Evolutionary conservation across 1,140 invertebrate species (phyloP).

Genomic region (Samia ricini): DNA sequence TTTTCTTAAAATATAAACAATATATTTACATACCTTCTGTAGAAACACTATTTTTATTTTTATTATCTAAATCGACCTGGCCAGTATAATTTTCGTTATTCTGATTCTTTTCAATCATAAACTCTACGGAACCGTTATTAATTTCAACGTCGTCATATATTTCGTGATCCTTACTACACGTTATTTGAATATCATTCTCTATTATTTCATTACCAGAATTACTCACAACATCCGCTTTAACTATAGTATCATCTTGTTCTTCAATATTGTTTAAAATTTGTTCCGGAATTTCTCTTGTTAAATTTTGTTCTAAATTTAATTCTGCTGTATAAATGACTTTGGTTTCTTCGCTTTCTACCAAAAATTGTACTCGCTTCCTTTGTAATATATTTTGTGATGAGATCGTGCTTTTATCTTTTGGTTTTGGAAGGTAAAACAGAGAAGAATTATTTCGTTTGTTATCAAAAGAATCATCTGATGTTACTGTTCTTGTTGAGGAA

Average conservation of each 20-base stretch:
- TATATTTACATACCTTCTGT: slow-evolving; percentile 6
- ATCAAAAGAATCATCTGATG: slow-evolving; percentile 50
- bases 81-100: not conserved
- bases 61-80: not conserved
- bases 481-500: slow-evolving; percentile 39
- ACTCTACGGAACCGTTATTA: slow-evolving; percentile 10
- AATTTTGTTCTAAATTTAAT: slow-evolving; percentile 54
- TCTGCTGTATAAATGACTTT: slow-evolving; percentile 70
- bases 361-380: slow-evolving; percentile 80
- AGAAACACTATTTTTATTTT: not conserved
- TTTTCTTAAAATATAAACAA: not conserved
- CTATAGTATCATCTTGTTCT: slow-evolving; percentile 30
- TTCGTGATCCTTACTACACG: slow-evolving; percentile 19
- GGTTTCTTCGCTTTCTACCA: slow-evolving; percentile 78
- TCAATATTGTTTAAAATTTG: slow-evolving; percentile 15
- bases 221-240: slow-evolving; percentile 56
- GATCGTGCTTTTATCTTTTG: slow-evolving; percentile 58
- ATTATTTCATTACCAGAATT: slow-evolving; percentile 11
- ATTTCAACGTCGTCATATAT: slow-evolving; percentile 39
- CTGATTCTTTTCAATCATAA: slow-evolving; percentile 1
- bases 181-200: slow-evolving; percentile 13
- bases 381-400: slow-evolving; percentile 53
- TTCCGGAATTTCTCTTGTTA: slow-evolving; percentile 25
- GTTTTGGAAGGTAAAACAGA: slow-evolving; percentile 83
- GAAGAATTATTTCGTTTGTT: slow-evolving; percentile 73